A percentile compares a stretch with the other conserved stretches of the same genome.
Conservation (phyloP, 2,113 vertebrate genomes). For the Elephas maximus region DNA sequence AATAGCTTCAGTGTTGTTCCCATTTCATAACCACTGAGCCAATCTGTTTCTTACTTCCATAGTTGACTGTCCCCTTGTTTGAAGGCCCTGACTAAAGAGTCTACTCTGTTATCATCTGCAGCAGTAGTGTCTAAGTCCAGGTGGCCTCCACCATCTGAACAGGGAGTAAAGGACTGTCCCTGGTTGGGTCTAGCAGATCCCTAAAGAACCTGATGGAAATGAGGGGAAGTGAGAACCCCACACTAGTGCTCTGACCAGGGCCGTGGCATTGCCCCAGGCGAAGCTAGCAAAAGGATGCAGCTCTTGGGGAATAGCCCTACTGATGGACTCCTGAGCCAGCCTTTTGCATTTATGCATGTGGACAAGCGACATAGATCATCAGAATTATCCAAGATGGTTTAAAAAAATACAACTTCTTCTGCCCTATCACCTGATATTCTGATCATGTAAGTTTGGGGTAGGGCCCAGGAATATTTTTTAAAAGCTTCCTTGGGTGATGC, state of each 20-base stretch:
- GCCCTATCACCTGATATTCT: not conserved
- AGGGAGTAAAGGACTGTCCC: not conserved
- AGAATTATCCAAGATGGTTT: slow-evolving; percentile 1
- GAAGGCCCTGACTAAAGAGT: not conserved
- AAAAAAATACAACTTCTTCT: slow-evolving; percentile 9
- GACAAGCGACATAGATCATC: slow-evolving; percentile 12
- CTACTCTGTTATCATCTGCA: not conserved
- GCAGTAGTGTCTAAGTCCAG: not conserved
- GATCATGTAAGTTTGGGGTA: slow-evolving; percentile 5
- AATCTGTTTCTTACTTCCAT: not conserved
- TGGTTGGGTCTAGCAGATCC: not conserved
- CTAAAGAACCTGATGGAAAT: not conserved
- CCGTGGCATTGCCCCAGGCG: not conserved
- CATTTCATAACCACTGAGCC: slow-evolving; percentile 27
- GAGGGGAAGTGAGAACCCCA: not conserved
- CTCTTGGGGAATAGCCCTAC: not conserved
- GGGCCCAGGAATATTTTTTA: not conserved
- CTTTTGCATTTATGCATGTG: not conserved
- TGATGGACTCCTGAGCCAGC: not conserved
- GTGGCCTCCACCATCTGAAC: not conserved
- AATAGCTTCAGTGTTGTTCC: not conserved
- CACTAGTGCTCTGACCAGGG: not conserved
- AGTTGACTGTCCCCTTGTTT: not conserved
- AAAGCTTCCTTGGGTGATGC: slow-evolving; percentile 36
- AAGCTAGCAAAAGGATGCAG: not conserved